A percentile compares a stretch with the other conserved stretches of the same genome.
phyloP scores from a whole-genome alignment of 1,140 invertebrate species.

The Agrypnia vestita region DNA sequence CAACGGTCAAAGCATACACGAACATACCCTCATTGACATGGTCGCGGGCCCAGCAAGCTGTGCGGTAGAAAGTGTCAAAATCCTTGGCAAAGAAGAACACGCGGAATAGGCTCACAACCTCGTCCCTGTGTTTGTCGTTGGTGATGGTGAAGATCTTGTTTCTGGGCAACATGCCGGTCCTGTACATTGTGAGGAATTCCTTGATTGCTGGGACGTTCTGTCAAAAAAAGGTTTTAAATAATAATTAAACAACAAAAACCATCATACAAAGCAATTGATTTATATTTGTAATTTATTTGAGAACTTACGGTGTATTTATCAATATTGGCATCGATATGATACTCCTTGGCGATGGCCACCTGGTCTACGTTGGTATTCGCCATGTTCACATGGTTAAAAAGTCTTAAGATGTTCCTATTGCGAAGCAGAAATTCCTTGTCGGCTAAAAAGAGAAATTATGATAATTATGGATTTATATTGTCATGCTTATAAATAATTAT shows the following conservation, averaged over 20 bases:
- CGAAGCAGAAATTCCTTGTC: conserved; percentile 72
- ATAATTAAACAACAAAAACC: neutral
- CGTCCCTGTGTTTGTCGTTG: conserved; percentile 69
- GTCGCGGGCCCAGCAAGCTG: conserved; percentile 74
- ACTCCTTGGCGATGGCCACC: conserved; percentile 72
- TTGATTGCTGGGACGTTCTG: conserved; percentile 71
- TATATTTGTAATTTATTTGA: neutral
- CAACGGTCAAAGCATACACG: conserved; percentile 74
- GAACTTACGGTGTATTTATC: conserved; percentile 66
- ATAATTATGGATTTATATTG: neutral
- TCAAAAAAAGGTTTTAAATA: neutral
- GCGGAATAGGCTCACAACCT: conserved; percentile 70
- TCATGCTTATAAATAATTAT: too few relatives aligned
- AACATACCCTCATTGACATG: conserved; percentile 78
- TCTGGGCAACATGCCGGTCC: conserved; percentile 69
- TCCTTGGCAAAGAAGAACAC: conserved; percentile 74
- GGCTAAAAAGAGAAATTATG: conserved; percentile 62
- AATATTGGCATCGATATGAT: conserved; percentile 72
- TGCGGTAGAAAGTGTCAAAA: conserved; percentile 78
- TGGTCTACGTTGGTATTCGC: conserved; percentile 69
- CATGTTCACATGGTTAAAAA: conserved; percentile 77
- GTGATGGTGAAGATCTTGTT: conserved; percentile 73
- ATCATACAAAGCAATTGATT: too few relatives aligned
- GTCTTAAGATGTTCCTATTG: conserved; percentile 76
- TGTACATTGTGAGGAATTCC: conserved; percentile 72